Percentiles rank a stretch among this genome's conserved stretches.
phyloP scores from a whole-genome alignment of 2,113 vertebrate genomes.

The Antechinus flavipes region DNA sequence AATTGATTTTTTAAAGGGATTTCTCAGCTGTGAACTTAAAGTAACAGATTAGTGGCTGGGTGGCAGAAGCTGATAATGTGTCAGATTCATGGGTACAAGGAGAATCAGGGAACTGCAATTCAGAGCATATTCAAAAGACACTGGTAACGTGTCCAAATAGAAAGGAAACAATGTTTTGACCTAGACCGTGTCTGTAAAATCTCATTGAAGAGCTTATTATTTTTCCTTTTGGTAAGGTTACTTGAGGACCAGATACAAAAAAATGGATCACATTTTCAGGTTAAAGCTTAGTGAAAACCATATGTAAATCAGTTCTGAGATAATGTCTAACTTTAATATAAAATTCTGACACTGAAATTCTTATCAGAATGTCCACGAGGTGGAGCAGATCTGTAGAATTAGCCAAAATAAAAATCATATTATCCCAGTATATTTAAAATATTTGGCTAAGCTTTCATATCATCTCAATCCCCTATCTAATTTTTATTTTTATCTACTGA shows the following conservation, averaged over 20 bases:
- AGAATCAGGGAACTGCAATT: not conserved
- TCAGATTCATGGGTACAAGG: not conserved
- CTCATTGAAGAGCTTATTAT: not conserved
- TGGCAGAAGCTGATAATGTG: not conserved
- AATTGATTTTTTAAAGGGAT: not conserved
- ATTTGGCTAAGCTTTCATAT: not conserved
- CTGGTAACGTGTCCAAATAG: not conserved
- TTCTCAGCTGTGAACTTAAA: not conserved
- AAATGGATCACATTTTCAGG: not conserved
- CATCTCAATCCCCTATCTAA: not conserved
- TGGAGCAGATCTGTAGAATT: not conserved
- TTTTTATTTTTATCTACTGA: not conserved
- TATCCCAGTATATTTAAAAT: not conserved
- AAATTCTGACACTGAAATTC: not conserved
- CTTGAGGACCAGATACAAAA: not conserved
- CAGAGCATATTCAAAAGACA: not conserved
- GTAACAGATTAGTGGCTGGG: not conserved
- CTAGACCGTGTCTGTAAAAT: not conserved
- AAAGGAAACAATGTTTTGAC: not conserved
- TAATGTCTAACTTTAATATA: not conserved
- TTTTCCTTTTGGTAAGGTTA: not conserved
- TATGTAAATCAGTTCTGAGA: not conserved
- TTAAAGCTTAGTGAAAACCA: not conserved
- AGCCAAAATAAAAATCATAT: not conserved
- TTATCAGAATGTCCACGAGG: not conserved